Conservation (phyloP, 2,113 vertebrate genomes). For the Gulo gulo region DNA sequence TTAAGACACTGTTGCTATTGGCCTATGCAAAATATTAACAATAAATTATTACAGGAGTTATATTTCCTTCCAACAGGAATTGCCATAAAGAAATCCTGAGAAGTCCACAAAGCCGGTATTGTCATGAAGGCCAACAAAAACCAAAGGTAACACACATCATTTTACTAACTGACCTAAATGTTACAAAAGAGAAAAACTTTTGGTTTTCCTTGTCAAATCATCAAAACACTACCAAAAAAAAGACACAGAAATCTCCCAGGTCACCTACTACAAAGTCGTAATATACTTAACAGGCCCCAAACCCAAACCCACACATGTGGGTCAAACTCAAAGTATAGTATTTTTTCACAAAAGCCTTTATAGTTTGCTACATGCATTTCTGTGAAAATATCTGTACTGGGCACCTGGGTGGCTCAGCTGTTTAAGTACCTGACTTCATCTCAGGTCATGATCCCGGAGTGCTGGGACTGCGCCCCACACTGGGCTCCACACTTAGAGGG, state of each 20-base stretch:
- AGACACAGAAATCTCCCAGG: neutral
- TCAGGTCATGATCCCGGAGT: neutral
- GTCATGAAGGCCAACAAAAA: conserved; percentile 13
- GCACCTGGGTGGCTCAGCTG: neutral
- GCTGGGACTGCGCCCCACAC: neutral
- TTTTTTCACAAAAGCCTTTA: neutral
- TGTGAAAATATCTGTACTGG: neutral
- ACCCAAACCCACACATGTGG: neutral
- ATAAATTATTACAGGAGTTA: neutral
- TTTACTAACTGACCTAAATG: neutral
- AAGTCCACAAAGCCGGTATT: neutral
- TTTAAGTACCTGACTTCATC: neutral
- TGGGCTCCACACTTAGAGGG: neutral
- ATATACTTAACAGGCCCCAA: neutral
- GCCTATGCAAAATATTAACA: conserved; percentile 64
- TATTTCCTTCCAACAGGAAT: neutral
- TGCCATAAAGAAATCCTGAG: neutral
- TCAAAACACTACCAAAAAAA: neutral
- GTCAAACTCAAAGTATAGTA: neutral
- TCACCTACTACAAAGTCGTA: neutral
- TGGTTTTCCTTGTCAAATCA: neutral
- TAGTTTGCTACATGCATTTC: neutral
- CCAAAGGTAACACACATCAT: neutral
- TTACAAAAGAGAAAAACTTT: neutral
- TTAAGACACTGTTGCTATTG: conserved; percentile 59